Base-by-base conservation (phyloP, 2,888 invertebrate genomes). In the Aethes cnicana region DNA sequence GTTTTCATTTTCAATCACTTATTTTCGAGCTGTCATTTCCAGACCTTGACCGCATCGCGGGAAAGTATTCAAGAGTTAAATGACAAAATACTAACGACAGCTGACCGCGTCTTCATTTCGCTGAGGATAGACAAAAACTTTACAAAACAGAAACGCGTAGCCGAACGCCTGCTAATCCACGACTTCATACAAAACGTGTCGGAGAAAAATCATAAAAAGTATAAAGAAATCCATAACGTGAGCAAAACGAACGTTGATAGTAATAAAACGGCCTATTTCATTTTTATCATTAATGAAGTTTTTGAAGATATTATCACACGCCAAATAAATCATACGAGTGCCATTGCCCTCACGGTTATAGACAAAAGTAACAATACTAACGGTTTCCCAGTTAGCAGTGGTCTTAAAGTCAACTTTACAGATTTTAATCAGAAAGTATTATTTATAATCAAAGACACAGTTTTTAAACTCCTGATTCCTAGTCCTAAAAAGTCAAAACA, bases 51-150 rank as follows among this genome's bases (percentile, higher is more conserved):
- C 8, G 26, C 53, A 17, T 64, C 59, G 23, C 42, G 49, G 6
- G 66, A 64, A 41, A 55, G 62, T n/a, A 66, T 68, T 32, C 43
- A 59, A 5, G 58, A 58, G 47, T 53, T 63, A 6, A 62, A 64
- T 20, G 55, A 55, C 2, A 54, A 59, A 11, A 52, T 74, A 7
- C 68, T 72, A 36, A 48, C 18, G 21, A 47, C 63, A 3, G 58
- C 67, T 16, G 72, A 77, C 41, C 64, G 61, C 32, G 14, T 77
- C 12, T 73, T 79, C 12, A 48, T 57, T 1, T 42, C 26, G n/a
- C 55, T 77, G 4, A 63, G 66, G 44, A 47, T 75, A 6, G 20
- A 58, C 7, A 33, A 59, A 9, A 55, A 54, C 5, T 64, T 72
- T 43, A 47, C 47, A 9, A 43, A 53, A 21, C 53, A 53, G 26